Percentiles rank a stretch among this genome's conserved stretches.
Conservation (phyloP, 2,113 vertebrate genomes). For the Melospiza melodia region DNA sequence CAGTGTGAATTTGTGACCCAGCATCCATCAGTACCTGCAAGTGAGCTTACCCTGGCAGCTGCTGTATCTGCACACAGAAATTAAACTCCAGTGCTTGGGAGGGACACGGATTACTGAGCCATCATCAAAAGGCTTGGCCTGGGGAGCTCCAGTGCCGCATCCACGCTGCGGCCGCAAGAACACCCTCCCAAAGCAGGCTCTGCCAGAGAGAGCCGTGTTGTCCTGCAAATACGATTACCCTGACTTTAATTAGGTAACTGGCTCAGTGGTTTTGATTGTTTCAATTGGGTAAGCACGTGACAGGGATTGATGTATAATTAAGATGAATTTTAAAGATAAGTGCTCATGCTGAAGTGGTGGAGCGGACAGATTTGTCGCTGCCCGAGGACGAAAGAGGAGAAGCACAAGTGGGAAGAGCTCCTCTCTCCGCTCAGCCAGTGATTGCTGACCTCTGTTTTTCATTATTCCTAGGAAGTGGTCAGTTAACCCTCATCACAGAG, state of each 20-base stretch:
- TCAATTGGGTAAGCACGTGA: constrained; percentile 7
- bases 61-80: accelerated
- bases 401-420: neutral
- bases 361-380: neutral
- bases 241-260: constrained; percentile 13
- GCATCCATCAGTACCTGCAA: neutral
- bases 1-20: neutral
- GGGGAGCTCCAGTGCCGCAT: neutral
- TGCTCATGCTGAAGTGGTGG: neutral
- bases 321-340: constrained; percentile 21
- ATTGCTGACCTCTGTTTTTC: constrained; percentile 56
- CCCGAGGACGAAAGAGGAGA: neutral
- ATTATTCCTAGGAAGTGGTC: constrained; percentile 53
- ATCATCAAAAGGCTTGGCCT: neutral
- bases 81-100: neutral
- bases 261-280: constrained; percentile 18
- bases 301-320: constrained; percentile 3
- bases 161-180: neutral
- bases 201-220: neutral
- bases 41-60: neutral
- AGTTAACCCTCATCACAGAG: constrained; percentile 57
- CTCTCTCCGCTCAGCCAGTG: neutral
- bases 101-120: neutral
- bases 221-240: neutral
- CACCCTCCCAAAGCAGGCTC: neutral